phyloP scores from a whole-genome alignment of 2,888 invertebrate species.

The Troides aeacus region DNA sequence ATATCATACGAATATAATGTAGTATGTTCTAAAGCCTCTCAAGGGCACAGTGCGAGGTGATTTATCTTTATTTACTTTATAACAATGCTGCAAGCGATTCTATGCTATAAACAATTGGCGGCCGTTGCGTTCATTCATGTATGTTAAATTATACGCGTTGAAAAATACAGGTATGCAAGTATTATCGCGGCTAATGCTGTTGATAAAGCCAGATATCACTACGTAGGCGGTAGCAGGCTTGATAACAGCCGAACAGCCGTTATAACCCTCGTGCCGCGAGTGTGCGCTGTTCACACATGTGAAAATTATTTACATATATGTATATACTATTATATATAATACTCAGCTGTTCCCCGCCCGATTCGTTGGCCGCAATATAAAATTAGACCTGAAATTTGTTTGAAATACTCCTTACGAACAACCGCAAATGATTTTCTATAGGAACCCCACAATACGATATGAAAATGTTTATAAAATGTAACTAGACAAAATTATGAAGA shows the following conservation, averaged over 20 bases:
- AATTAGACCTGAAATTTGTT: too few relatives aligned
- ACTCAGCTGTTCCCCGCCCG: neutral
- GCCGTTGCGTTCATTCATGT: slow-evolving; percentile 49
- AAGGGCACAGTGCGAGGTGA: slow-evolving; percentile 27
- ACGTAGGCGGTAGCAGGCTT: slow-evolving; percentile 59
- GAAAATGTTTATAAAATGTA: too few relatives aligned
- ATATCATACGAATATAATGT: neutral
- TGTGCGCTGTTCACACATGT: slow-evolving; percentile 37
- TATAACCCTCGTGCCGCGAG: slow-evolving; percentile 21
- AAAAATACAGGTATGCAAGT: slow-evolving; percentile 56
- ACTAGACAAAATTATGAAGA: too few relatives aligned
- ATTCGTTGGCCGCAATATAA: too few relatives aligned
- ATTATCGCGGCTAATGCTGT: slow-evolving; percentile 61
- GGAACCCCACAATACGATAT: too few relatives aligned
- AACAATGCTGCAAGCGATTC: slow-evolving; percentile 29
- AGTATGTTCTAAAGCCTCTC: neutral
- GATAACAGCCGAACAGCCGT: slow-evolving; percentile 39
- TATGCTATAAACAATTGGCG: slow-evolving; percentile 34
- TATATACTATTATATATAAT: slow-evolving; percentile 8
- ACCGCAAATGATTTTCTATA: too few relatives aligned
- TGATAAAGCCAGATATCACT: slow-evolving; percentile 56
- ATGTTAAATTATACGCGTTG: slow-evolving; percentile 43
- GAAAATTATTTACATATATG: slow-evolving; percentile 22
- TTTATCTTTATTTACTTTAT: slow-evolving; percentile 26
- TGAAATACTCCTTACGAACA: too few relatives aligned